A percentile compares a stretch with the other conserved stretches of the same genome.
These are phyloP conservation scores for Microctenopoma steveboyesi DNA, from an alignment of 2,797 vertebrate genomes.

Conservation along the genomic window DNA sequence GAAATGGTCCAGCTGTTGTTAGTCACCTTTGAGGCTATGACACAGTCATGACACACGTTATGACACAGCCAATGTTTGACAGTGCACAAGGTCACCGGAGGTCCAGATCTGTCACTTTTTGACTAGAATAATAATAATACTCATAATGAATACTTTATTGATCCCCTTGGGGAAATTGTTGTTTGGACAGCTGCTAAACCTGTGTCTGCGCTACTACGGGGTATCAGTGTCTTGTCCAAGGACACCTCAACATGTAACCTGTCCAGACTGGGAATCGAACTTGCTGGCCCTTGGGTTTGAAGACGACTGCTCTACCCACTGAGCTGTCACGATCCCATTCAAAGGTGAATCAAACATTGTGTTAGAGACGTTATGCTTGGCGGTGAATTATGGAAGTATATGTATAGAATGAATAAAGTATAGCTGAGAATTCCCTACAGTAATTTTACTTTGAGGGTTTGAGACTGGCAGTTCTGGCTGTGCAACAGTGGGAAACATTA, in stretches of 20 bases:
- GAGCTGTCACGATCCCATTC: not conserved
- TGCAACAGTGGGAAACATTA: constrained; percentile 38
- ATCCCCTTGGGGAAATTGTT: too few species aligned
- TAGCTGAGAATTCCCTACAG: not conserved
- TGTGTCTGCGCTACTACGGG: too few species aligned
- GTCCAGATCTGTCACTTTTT: constrained; percentile 22
- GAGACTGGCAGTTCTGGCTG: constrained; percentile 25
- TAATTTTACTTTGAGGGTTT: constrained; percentile 25
- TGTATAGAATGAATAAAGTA: not conserved
- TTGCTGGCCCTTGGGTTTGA: too few species aligned
- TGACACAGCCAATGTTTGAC: constrained; percentile 1
- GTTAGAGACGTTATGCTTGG: too few species aligned
- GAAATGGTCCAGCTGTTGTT: not conserved
- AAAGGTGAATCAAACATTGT: not conserved
- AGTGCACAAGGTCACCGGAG: constrained; percentile 60
- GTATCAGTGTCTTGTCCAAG: too few species aligned
- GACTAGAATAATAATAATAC: not conserved
- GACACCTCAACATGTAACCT: too few species aligned
- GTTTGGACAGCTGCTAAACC: too few species aligned
- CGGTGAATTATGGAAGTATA: not conserved
- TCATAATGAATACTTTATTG: too few species aligned
- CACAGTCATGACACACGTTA: too few species aligned
- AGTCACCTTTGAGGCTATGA: not conserved
- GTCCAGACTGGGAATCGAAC: too few species aligned
- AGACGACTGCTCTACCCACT: too few species aligned